Percentiles rank a stretch among this genome's conserved stretches.
Evolutionary conservation across 2,113 vertebrate genomes (phyloP).

Genomic region (Thomomys bottae): DNA sequence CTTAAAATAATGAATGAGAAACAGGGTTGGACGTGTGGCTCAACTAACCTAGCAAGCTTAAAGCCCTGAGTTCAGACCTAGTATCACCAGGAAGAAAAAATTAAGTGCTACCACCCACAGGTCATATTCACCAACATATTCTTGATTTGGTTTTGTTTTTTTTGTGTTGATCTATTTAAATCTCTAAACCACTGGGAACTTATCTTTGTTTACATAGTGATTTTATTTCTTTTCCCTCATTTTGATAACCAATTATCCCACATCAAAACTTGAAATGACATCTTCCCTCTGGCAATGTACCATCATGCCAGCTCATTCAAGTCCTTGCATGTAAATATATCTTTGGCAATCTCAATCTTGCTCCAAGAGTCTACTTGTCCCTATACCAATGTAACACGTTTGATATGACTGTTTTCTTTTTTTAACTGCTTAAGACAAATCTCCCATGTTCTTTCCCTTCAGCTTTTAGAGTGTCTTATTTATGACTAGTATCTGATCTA

Average conservation of each 20-base stretch:
- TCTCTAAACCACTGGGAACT: neutral
- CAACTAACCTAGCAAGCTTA: too few species aligned
- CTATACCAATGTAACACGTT: neutral
- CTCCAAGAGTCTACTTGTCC: constrained; percentile 23
- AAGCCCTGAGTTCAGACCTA: too few species aligned
- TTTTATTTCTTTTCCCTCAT: constrained; percentile 12
- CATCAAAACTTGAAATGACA: neutral
- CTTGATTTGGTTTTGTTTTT: neutral
- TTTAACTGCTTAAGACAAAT: neutral
- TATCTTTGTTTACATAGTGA: neutral
- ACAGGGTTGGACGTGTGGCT: too few species aligned
- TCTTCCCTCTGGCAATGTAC: neutral
- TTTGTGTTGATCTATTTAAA: neutral
- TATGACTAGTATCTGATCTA: neutral
- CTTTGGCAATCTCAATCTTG: neutral
- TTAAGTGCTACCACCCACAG: neutral
- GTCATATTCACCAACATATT: neutral
- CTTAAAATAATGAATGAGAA: too few species aligned
- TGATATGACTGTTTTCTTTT: too few species aligned
- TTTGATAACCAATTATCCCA: neutral
- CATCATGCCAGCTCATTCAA: neutral
- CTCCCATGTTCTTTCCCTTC: neutral
- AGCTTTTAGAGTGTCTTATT: neutral
- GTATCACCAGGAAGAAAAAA: too few species aligned
- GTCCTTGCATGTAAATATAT: neutral